Base-by-base conservation (phyloP, 1,140 invertebrate species). In the Saxidomus purpurata region DNA sequence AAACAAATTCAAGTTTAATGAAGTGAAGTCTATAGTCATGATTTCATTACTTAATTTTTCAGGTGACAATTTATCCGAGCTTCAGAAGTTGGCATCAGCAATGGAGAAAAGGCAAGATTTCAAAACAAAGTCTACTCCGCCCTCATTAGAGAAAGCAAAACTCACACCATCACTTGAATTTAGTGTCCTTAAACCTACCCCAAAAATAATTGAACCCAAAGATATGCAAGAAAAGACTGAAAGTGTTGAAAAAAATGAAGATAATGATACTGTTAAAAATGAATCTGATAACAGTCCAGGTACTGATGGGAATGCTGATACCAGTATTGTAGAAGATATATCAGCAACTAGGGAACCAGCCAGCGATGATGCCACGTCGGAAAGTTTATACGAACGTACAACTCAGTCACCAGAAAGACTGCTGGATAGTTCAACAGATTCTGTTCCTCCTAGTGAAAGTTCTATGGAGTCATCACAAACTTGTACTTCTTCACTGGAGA, bases 111-210 rank as follows among this genome's bases (percentile, higher is more conserved):
- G 92, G 61, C 92, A 92, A 43, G 92, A 91, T 17, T 92, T 61
- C 47, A 91, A 90, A 34, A 82, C 86, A 13, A 92, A 91, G 77
- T 89, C 90, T 25, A 89, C 77, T 3, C 91, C 80, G 1, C 91
- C 92, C 25, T 90, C 87, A 0, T 88, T 91, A 55, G 93, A 93
- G 82, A 85, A 34, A 22, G 25, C 77, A 22, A 92, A 89, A 55
- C 61, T 40, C 22, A 87, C 67, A 13, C 91, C 91, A 52, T 89
- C 85, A 9, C 90, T 91, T 49, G 92, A 93, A 82, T 94, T 93
- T 85, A 90, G 91, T 36, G 91, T 93, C 19, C 92, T 90, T 25
- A 92, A 91, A 49, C 91, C 92, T 11, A 92, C 91, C 11, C 93
- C 93, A 9, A 89, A 89, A 19, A 87, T 92, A 28, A 76, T 92